These are phyloP conservation scores for Eriosoma lanigerum DNA, from an alignment of 1,140 invertebrate species.

Conservation along the genomic window DNA sequence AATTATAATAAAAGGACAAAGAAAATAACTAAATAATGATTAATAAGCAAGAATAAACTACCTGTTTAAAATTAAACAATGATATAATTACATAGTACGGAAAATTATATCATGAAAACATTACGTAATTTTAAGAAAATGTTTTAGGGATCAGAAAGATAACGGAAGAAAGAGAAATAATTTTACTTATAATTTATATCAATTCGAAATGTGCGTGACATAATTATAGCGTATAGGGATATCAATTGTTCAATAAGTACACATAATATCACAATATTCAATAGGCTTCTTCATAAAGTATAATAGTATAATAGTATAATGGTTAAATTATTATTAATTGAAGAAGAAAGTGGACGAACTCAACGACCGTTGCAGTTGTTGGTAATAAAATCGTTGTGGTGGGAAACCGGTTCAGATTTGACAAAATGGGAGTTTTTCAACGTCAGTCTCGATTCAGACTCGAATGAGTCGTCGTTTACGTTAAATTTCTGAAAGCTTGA, in stretches of 20 bases:
- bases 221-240: not conserved
- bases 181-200: not conserved
- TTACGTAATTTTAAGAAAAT: not conserved
- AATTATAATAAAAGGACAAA: no score
- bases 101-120: not conserved
- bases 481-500: not conserved
- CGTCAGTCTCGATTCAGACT: conserved; percentile 36
- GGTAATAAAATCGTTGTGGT: conserved; percentile 6
- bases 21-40: no score
- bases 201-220: conserved; percentile 4
- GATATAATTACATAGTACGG: not conserved
- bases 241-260: not conserved
- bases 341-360: conserved; percentile 24
- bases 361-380: not conserved
- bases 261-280: not conserved
- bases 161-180: not conserved
- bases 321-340: not conserved
- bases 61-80: not conserved
- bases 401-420: conserved; percentile 36
- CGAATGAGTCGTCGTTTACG: conserved; percentile 11
- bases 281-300: not conserved
- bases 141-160: not conserved
- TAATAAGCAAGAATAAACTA: no score
- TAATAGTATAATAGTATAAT: conserved; percentile 16
- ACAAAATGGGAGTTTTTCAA: conserved; percentile 1